Percentiles rank a stretch among this genome's conserved stretches.
These are phyloP conservation scores for Discoglossus pictus DNA, from an alignment of 2,797 vertebrate genomes.

Conservation along the genomic window DNA sequence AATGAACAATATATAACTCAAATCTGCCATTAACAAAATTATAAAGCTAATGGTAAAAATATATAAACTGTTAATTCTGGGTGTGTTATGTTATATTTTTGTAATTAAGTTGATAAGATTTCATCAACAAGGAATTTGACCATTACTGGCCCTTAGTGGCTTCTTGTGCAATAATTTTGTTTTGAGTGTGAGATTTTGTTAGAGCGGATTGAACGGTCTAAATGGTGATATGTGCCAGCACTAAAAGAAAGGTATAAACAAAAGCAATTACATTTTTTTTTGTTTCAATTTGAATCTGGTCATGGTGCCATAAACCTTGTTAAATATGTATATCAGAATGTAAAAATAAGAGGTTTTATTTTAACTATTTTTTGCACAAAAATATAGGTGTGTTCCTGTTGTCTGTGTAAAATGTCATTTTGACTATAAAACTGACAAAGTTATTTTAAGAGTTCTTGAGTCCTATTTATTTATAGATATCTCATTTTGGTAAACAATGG, in stretches of 20 bases:
- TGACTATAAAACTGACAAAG: constrained; percentile 74
- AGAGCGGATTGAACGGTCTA: constrained; percentile 70
- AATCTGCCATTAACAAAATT: constrained; percentile 54
- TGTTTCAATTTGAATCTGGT: constrained; percentile 72
- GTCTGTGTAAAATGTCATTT: constrained; percentile 73
- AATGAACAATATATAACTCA: constrained; percentile 10
- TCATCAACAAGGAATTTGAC: constrained; percentile 73
- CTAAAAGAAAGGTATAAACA: constrained; percentile 64
- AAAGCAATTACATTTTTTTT: constrained; percentile 66
- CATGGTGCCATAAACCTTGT: constrained; percentile 82
- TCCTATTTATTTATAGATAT: constrained; percentile 52
- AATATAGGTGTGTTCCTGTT: constrained; percentile 73
- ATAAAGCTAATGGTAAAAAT: constrained; percentile 46
- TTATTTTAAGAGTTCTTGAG: constrained; percentile 61
- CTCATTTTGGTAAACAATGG: too few relatives aligned
- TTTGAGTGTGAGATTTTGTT: constrained; percentile 75
- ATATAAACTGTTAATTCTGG: constrained; percentile 72
- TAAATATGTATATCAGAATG: constrained; percentile 80
- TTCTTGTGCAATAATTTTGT: constrained; percentile 93
- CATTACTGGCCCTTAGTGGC: constrained; percentile 82
- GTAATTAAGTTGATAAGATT: constrained; percentile 72
- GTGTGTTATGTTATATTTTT: constrained; percentile 88
- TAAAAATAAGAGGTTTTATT: constrained; percentile 78
- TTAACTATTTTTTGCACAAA: constrained; percentile 78
- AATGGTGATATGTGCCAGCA: constrained; percentile 65